Conservation (phyloP, 2,113 vertebrate genomes). For the Eptesicus fuscus region DNA sequence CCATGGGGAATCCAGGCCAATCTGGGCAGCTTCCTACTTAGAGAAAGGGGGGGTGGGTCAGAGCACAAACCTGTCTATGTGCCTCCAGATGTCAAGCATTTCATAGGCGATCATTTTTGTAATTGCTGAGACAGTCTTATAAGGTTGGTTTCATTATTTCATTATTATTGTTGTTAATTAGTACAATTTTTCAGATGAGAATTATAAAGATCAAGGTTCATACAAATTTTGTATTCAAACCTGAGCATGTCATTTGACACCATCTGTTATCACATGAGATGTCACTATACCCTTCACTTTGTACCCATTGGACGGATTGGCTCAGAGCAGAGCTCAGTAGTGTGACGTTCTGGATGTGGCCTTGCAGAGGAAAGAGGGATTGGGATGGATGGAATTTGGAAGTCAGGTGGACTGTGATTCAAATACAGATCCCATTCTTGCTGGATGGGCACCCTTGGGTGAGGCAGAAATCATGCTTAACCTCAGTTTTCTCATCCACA, state of each 20-base stretch:
- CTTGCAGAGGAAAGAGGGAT: neutral
- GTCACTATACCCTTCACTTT: neutral
- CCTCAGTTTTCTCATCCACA: neutral
- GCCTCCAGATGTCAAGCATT: neutral
- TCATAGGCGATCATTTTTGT: neutral
- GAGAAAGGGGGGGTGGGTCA: neutral
- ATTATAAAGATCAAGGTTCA: neutral
- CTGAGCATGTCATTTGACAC: neutral
- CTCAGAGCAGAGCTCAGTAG: accelerated
- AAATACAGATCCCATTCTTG: neutral
- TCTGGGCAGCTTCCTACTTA: neutral
- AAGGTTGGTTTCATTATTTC: neutral
- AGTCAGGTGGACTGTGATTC: neutral
- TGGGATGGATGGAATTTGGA: neutral
- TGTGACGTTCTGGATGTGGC: neutral
- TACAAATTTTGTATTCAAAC: neutral
- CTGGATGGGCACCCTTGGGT: neutral
- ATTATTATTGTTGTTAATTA: neutral
- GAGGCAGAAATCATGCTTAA: neutral
- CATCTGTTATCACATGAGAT: neutral
- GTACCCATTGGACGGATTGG: neutral
- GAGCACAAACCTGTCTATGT: neutral
- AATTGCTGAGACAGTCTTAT: neutral
- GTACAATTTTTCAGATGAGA: neutral
- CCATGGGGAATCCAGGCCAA: neutral